Evolutionary conservation across 2,888 invertebrate species (phyloP).

Genomic region (Chymomyza procnemis): DNA sequence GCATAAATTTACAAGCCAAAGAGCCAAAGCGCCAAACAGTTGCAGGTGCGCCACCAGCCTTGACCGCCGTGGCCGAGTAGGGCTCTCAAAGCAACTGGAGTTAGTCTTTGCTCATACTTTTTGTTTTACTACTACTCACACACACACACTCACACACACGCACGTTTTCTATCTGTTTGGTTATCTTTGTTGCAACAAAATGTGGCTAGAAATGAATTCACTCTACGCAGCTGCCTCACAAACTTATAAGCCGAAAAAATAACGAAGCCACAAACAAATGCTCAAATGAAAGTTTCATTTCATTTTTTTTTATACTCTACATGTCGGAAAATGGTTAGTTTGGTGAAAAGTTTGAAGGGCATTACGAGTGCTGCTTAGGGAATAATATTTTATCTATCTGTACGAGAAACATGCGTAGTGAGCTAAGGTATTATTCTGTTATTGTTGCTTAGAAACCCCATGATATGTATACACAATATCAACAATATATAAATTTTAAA

Average conservation of each 20-base stretch:
- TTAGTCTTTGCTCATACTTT: neutral
- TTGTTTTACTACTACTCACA: neutral
- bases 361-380: neutral
- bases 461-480: too few species aligned
- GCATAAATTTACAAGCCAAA: constrained; percentile 66
- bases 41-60: constrained; percentile 41
- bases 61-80: constrained; percentile 41
- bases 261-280: neutral
- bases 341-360: neutral
- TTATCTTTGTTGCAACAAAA: neutral
- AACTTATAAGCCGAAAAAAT: neutral
- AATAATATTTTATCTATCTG: neutral
- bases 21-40: neutral
- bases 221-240: neutral
- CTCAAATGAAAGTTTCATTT: neutral
- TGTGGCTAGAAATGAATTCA: neutral
- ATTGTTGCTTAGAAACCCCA: constrained; percentile 20
- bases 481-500: too few species aligned
- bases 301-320: neutral
- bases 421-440: too few species aligned
- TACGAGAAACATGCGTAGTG: neutral
- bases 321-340: neutral
- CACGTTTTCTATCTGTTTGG: neutral
- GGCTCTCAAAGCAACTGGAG: neutral
- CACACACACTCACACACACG: neutral